Evolutionary conservation across 2,797 vertebrate species (phyloP), one percentile per base, ranked within the genome.

Genomic region (Squalus acanthias): DNA sequence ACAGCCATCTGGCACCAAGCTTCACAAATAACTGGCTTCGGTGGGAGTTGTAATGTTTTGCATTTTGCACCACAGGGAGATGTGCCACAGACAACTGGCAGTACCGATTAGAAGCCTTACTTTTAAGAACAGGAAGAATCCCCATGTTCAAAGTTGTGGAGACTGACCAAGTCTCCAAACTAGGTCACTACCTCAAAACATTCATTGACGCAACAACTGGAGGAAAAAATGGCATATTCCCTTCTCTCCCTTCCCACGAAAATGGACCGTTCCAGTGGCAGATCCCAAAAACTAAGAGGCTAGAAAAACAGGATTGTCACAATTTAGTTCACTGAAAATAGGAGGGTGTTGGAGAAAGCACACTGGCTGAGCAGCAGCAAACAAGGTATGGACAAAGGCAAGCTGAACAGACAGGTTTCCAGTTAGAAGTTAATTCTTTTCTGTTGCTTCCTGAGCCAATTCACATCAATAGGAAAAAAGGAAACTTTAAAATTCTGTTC

Each of bases 281-380:
- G 17, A 93, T 93, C 9, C 33, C 65, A 46, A 46, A 24, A 69
- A 24, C 39, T 50, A 85, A 50, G 60, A 63, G 46, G 46, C 39
- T 50, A 85, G 46, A 50, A 69, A 93, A 69, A 24, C 2, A 91
- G 29, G 91, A 93, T 93, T 93, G 91, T 93, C 91, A 93, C 91
- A 93, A 67, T n/a, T 93, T 24, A 85, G 74, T n/a, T 93, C 39
- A 93, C 39, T 46, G n/a, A 69, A 46, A 69, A 93, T 69, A 67
- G 39, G 65, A 63, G 88, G 88, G 33, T 69, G 20, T 69, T 46
- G 65, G 91, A 5, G 10, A 93, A 67, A 65, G 60, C 63, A 39
- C 60, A 46, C 65, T 93, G n/a, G 91, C n/a, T 93, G 17, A 82
- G 91, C 65, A 22, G 6, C 82, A 85, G 22, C 82, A 85, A 50